A percentile compares a stretch with the other conserved stretches of the same genome.
phyloP scores from a whole-genome alignment of 2,113 vertebrate species.

The Emberiza fucata region DNA sequence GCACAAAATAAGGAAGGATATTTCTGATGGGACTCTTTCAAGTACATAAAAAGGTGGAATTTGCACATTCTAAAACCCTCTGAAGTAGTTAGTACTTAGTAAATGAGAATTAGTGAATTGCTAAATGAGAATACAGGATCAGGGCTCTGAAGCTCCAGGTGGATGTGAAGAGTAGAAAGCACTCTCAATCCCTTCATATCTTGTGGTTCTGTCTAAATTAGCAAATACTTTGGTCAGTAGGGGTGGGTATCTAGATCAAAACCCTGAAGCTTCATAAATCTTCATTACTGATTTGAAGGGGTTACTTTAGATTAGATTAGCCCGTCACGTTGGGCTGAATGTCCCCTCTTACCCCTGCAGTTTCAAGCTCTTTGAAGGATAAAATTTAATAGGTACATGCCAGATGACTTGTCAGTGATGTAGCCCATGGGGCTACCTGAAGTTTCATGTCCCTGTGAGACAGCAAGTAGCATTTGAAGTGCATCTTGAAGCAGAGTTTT shows the following conservation, averaged over 20 bases:
- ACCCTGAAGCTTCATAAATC: not conserved
- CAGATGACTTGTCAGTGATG: not conserved
- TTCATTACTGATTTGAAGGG: not conserved
- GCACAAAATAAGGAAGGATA: not conserved
- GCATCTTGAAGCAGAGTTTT: not conserved
- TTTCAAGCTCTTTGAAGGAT: not conserved
- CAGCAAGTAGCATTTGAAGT: not conserved
- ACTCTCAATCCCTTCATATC: not conserved
- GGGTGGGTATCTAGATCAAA: not conserved
- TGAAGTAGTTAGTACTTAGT: not conserved
- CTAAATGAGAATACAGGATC: not conserved
- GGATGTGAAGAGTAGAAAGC: not conserved
- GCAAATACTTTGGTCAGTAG: not conserved
- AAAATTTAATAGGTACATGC: accelerated
- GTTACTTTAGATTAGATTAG: not conserved
- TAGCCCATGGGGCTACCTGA: not conserved
- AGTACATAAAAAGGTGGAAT: not conserved
- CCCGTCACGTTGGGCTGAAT: not conserved
- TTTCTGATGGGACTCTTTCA: not conserved
- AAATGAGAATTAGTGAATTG: not conserved
- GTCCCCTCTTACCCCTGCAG: not conserved
- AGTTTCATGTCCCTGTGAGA: not conserved
- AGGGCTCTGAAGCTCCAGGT: not conserved
- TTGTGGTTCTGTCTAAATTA: not conserved
- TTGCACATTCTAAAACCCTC: not conserved